These are phyloP conservation scores for Tiphia femorata DNA, from an alignment of 2,888 invertebrate species.

Conservation along the genomic window DNA sequence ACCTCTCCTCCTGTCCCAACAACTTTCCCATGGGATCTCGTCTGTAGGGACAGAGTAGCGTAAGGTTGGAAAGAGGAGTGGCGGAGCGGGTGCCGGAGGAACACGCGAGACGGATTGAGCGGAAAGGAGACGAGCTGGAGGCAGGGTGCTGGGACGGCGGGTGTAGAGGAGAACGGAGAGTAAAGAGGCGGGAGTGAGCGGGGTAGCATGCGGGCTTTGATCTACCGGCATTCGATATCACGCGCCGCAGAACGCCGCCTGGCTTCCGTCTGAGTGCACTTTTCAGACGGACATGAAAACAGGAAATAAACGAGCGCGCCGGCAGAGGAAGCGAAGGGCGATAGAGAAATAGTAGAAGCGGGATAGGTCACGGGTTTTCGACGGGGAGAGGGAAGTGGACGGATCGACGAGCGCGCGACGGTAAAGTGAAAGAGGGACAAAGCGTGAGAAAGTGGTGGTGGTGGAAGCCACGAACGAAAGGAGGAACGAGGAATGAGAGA, in stretches of 20 bases:
- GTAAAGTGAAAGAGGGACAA: too few species aligned
- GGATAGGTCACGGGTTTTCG: too few species aligned
- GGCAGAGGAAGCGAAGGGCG: slow-evolving; percentile 9
- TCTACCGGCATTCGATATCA: slow-evolving; percentile 53
- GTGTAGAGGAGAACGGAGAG: background rate
- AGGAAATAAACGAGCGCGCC: slow-evolving; percentile 42
- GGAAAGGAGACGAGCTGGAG: background rate
- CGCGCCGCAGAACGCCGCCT: slow-evolving; percentile 31
- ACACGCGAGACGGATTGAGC: background rate
- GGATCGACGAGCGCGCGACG: too few species aligned
- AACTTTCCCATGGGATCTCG: too few species aligned
- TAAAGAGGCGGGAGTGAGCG: background rate
- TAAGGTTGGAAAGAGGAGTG: too few species aligned
- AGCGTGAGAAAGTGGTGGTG: background rate
- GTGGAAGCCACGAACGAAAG: background rate
- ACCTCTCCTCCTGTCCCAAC: too few species aligned
- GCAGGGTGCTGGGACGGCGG: background rate
- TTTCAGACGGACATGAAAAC: slow-evolving; percentile 39
- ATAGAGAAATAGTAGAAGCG: too few species aligned
- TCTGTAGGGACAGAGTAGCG: too few species aligned
- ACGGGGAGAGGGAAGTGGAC: too few species aligned
- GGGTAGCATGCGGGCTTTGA: slow-evolving; percentile 47
- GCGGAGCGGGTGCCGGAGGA: background rate
- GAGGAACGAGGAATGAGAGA: background rate
- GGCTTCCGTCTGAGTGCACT: slow-evolving; percentile 47